phyloP scores from a whole-genome alignment of 1,140 invertebrate species.

The Aporrectodea caliginosa region DNA sequence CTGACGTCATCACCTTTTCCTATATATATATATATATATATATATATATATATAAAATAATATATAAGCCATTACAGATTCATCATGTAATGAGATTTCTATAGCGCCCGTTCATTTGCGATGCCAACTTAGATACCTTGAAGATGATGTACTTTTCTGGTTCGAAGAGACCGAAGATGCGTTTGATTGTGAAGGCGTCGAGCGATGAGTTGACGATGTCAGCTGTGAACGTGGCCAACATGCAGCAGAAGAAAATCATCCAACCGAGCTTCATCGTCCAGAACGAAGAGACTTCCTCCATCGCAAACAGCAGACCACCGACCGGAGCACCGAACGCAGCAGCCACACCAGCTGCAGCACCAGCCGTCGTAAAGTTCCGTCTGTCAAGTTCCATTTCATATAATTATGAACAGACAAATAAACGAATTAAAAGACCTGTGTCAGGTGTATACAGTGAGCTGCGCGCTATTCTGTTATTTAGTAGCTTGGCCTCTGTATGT shows the following conservation, averaged over 20 bases:
- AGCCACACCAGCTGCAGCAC: constrained; percentile 88
- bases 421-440: no score
- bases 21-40: no score
- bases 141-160: constrained; percentile 34
- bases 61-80: no score
- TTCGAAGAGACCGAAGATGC: constrained; percentile 39
- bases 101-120: no score
- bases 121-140: no score
- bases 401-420: not conserved
- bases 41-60: no score
- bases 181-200: constrained; percentile 37
- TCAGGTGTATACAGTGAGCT: no score
- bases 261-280: constrained; percentile 43
- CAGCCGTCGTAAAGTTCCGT: constrained; percentile 94
- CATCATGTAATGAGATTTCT: no score
- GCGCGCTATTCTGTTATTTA: no score
- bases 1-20: no score
- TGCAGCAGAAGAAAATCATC: constrained; percentile 47
- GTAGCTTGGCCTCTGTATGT: no score
- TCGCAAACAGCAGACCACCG: constrained; percentile 90
- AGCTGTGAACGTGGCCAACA: constrained; percentile 43
- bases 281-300: constrained; percentile 72
- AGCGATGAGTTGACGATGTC: constrained; percentile 43
- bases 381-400: constrained; percentile 87
- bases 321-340: constrained; percentile 96